Base-by-base conservation (phyloP, 2,113 vertebrate genomes). In the Albula glossodonta region DNA sequence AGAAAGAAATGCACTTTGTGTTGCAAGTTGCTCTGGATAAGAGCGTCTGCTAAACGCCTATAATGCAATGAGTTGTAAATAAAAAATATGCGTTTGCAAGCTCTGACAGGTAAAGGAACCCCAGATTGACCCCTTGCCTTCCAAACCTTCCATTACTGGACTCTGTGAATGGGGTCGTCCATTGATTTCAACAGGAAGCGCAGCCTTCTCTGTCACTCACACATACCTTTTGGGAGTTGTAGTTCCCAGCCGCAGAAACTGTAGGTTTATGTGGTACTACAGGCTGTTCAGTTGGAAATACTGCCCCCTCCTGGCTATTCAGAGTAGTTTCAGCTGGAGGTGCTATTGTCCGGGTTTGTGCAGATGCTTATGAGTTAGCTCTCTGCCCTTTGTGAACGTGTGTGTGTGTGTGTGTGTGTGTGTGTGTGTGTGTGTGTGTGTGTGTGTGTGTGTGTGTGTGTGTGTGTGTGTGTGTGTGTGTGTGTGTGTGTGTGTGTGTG, bases 271-370 rank as follows among this genome's bases (percentile, higher is more conserved):
- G 31, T 41, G 31, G 31, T 41, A 41, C 31, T 41, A 41, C 31
- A 41, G 31, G 66, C 8, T 49, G 66, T 31, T 52, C 49, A 13
- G 87, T 60, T 82, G 31, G 51, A 86, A 87, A 90, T 2, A 51
- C 13, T 81, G 88, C 92, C 92, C 87, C 86, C 94, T 93, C 87
- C 0, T 93, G 94, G 91, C 85, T 31, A 1, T 85, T 48, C 70
- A 31, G 70, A 10, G 22, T 74, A 74, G 6, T 25, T 74, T 22
- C 70, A 74, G 70, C n/a, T n/a, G 70, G 70, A 25, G 8, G 70
- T 5, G 53, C 2, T 56, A 56, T 12, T 56, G 53, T 9, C 7
- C 53, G 6, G 53, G 53, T 56, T 7, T 56, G 53, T 2, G 53
- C 31, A 41, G 31, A 41, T 41, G 31, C 31, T 41, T 0, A 41